phyloP scores from a whole-genome alignment of 2,797 vertebrate genomes.

The Spea hammondii region DNA sequence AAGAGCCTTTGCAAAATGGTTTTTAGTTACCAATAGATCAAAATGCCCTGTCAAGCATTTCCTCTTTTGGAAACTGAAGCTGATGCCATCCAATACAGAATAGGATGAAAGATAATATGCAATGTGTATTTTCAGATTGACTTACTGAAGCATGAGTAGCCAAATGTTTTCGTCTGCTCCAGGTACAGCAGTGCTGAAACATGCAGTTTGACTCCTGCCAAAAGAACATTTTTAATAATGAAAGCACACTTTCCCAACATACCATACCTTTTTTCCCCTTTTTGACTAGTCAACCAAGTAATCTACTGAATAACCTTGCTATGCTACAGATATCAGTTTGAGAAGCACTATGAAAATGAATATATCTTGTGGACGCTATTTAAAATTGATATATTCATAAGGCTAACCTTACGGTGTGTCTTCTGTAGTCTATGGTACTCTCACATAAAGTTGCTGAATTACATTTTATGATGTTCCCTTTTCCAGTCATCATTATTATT shows the following conservation, averaged over 20 bases:
- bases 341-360: too few relatives aligned
- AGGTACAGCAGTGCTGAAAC: background rate
- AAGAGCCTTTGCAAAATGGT: slow-evolving; percentile 41
- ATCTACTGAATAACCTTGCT: background rate
- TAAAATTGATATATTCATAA: too few relatives aligned
- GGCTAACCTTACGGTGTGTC: too few relatives aligned
- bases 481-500: too few relatives aligned
- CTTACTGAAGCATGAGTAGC: slow-evolving; percentile 21
- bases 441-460: too few relatives aligned
- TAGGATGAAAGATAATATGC: slow-evolving; percentile 38
- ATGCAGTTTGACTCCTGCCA: background rate
- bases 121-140: slow-evolving; percentile 32
- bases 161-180: slow-evolving; percentile 16
- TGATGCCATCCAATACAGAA: slow-evolving; percentile 37
- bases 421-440: too few relatives aligned
- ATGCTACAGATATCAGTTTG: background rate
- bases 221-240: background rate
- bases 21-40: slow-evolving; percentile 46
- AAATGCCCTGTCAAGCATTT: slow-evolving; percentile 44
- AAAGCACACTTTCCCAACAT: too few relatives aligned
- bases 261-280: too few relatives aligned
- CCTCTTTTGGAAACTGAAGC: slow-evolving; percentile 31
- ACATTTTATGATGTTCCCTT: too few relatives aligned
- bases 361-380: too few relatives aligned
- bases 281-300: too few relatives aligned